These are phyloP conservation scores for Arctopsyche grandis DNA, from an alignment of 1,140 invertebrate genomes.

Conservation along the genomic window DNA sequence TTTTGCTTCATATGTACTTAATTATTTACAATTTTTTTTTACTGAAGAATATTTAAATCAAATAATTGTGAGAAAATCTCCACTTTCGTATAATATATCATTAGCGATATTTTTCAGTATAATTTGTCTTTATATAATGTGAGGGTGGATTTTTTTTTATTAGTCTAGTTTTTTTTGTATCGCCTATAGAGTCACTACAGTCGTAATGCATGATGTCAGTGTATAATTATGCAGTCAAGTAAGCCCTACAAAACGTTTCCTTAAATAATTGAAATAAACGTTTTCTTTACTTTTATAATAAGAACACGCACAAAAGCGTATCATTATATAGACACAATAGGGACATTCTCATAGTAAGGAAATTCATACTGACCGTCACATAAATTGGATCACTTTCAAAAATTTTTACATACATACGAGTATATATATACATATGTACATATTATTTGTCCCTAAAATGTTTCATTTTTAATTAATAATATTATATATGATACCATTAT, in stretches of 20 bases:
- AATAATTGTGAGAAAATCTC: slow-evolving; percentile 22
- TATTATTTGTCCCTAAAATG: no score
- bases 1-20: no score
- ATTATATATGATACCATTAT: no score
- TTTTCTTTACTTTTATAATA: slow-evolving; percentile 11
- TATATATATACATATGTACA: no score
- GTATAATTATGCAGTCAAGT: neutral
- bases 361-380: no score
- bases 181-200: neutral
- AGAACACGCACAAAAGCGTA: neutral
- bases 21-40: no score
- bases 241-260: slow-evolving; percentile 2
- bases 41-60: neutral
- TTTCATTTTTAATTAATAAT: no score
- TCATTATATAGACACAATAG: neutral
- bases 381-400: no score
- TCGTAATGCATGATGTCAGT: neutral
- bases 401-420: no score
- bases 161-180: neutral
- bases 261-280: slow-evolving; percentile 16
- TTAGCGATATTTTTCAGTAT: slow-evolving; percentile 26
- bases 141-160: neutral
- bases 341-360: no score
- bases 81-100: slow-evolving; percentile 1
- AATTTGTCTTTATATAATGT: neutral